Evolutionary conservation across 2,113 vertebrate species (phyloP).

Genomic region (Callaeas wilsoni): DNA sequence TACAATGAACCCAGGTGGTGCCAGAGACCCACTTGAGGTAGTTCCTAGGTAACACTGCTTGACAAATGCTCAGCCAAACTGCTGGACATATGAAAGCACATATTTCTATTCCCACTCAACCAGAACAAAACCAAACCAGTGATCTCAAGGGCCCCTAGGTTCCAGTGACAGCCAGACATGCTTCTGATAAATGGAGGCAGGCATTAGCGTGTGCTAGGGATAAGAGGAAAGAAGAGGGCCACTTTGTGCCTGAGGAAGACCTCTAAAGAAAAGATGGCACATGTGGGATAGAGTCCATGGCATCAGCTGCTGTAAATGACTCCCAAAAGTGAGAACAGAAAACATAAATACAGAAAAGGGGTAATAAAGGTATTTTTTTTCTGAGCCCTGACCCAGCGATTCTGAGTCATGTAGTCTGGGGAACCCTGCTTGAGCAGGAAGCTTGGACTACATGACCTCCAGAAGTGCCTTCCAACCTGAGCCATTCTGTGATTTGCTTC

Average conservation of each 20-base stretch:
- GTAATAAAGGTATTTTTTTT: background rate
- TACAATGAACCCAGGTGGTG: background rate
- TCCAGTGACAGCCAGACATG: background rate
- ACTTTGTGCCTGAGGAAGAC: background rate
- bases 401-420: background rate
- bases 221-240: background rate
- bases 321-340: background rate
- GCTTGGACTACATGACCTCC: background rate
- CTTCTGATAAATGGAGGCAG: background rate
- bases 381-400: accelerated
- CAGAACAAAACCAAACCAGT: background rate
- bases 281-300: background rate
- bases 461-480: background rate
- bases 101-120: background rate
- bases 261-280: background rate
- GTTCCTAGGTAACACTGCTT: background rate
- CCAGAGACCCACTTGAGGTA: background rate
- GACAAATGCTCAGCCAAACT: background rate
- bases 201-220: background rate
- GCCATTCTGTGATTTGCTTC: background rate
- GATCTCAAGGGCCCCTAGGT: background rate
- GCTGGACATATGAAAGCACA: background rate
- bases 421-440: background rate
- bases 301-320: background rate
- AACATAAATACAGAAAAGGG: background rate